Base-by-base conservation (phyloP, 30 jellyfish, hydroid and myxozoan species). In the Cassiopea xamachana region DNA sequence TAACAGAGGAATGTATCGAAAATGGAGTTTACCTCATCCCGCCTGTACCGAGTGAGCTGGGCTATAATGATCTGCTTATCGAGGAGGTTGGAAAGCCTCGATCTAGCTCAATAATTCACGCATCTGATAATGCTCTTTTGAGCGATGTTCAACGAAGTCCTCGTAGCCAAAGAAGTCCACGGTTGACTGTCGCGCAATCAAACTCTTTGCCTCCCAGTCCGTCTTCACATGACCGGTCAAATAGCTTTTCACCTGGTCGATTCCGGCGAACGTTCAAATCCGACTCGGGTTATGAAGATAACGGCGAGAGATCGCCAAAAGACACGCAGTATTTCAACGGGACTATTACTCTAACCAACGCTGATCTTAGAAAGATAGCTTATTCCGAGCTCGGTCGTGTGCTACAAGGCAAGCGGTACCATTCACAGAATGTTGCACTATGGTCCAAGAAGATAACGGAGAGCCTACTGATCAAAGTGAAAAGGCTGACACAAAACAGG, bases 91-190 rank as follows among this genome's bases (percentile, higher is more conserved):
- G 78, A 47, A 88, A 79, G 75, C 95, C 95, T 15, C 95, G 95
- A 19, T 50, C 90, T 18, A 80, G 95, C 73, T 48, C 90, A 19
- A 69, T 88, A 4, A 79, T 88, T 6, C 90, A 78, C 60, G 95
- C 82, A 5, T 88, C 95, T 46, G 95, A 88, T 1, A 46, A 88
- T 58, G 86, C 75, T 19, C 88, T 88, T 46, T 77, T 88, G 17
- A 79, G 82, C 77, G 95, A 79, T 55, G 95, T 88, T 2, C 95
- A 88, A 9, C 82, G 95, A 73, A 88, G 95, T 46, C 95, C 95
- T 1, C 83, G 90, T 50, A 39, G 15, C 76, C 86, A 17, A 78
- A 48, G 70, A 46, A 81, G 68, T 60, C 80, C 89, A 13, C 49
- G 80, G 45, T 19, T 62, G 77, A 62, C 9, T 46, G 27, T 55